phyloP scores from a whole-genome alignment of 1,140 invertebrate species.

The Drosophila truncata region DNA sequence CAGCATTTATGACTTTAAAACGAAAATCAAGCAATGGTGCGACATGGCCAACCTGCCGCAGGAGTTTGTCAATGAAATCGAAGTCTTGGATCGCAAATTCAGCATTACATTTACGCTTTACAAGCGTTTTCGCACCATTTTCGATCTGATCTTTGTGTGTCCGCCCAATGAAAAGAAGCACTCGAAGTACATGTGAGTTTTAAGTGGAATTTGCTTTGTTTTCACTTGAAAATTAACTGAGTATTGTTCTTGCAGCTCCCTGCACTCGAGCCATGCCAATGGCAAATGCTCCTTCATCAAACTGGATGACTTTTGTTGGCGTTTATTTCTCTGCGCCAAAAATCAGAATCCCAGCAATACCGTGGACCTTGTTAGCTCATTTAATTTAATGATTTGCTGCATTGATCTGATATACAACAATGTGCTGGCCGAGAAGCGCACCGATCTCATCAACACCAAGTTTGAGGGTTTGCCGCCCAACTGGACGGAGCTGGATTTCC shows the following conservation, averaged over 20 bases:
- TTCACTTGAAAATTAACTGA: no score
- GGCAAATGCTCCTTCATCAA: conserved; percentile 88
- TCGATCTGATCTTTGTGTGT: conserved; percentile 91
- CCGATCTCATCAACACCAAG: conserved; percentile 93
- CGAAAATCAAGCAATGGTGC: conserved; percentile 97
- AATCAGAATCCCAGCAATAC: conserved; percentile 92
- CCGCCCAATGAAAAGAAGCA: conserved; percentile 89
- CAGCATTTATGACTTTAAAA: conserved; percentile 97
- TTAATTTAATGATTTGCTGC: conserved; percentile 95
- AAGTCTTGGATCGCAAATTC: conserved; percentile 96
- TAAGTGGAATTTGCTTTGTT: no score
- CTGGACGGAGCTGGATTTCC: conserved; percentile 89
- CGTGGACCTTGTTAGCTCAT: conserved; percentile 97
- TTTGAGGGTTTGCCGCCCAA: conserved; percentile 92
- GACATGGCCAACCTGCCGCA: conserved; percentile 96
- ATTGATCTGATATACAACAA: conserved; percentile 96
- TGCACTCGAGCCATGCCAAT: conserved; percentile 85
- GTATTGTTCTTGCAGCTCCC: no score
- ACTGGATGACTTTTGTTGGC: conserved; percentile 97
- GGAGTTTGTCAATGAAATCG: conserved; percentile 94
- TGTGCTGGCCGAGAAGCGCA: conserved; percentile 91
- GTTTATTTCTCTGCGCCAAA: conserved; percentile 96
- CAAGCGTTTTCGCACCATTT: conserved; percentile 96
- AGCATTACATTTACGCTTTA: conserved; percentile 97
- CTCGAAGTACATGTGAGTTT: conserved; percentile 89